phyloP scores from a whole-genome alignment of 2,888 invertebrate species.

The Microplitis manilae region DNA sequence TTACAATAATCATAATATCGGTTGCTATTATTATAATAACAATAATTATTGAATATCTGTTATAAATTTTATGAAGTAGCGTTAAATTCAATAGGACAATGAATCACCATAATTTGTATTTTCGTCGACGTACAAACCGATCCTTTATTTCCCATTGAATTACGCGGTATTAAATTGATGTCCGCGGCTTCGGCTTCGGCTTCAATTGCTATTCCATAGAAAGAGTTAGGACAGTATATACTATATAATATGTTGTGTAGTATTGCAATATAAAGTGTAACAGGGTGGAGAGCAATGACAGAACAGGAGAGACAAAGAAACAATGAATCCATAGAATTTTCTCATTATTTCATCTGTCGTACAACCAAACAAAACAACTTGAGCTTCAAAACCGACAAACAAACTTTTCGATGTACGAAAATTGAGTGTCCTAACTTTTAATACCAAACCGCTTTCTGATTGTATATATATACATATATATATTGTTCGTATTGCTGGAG shows the following conservation, averaged over 20 bases:
- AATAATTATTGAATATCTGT: not conserved
- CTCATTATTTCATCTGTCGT: constrained; percentile 36
- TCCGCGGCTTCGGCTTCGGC: not conserved
- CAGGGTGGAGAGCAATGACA: no score
- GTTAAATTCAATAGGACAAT: not conserved
- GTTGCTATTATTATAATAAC: not conserved
- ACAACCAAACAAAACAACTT: constrained; percentile 14
- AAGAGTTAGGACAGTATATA: not conserved
- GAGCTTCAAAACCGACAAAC: not conserved
- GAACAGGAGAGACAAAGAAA: no score
- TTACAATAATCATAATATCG: not conserved
- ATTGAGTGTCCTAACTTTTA: constrained; percentile 42
- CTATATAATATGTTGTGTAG: no score
- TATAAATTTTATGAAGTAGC: not conserved
- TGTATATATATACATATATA: not conserved
- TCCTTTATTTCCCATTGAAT: not conserved
- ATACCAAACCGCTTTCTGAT: constrained; percentile 25
- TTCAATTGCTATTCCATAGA: not conserved
- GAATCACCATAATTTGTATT: not conserved
- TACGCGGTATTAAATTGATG: not conserved
- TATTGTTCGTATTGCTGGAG: not conserved
- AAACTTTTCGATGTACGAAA: constrained; percentile 39
- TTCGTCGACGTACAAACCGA: not conserved
- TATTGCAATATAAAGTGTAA: not conserved
- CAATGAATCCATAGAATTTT: not conserved